These are phyloP conservation scores for Pseudotriccus pelzelni DNA, from an alignment of 2,797 vertebrate species.

Conservation along the genomic window DNA sequence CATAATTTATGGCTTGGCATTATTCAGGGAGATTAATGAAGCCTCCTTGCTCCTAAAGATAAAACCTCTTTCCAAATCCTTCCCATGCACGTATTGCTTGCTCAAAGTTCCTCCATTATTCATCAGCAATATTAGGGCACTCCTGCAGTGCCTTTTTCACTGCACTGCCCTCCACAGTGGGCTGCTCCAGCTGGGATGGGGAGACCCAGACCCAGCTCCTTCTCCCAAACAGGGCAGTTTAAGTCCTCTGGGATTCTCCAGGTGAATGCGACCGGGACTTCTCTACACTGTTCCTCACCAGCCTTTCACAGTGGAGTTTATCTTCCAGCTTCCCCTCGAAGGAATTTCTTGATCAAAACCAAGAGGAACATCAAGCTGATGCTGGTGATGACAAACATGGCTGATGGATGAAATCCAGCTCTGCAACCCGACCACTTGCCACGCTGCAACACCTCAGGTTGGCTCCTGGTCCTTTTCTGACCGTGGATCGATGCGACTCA, in stretches of 20 bases:
- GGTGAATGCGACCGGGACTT: not conserved
- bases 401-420: not conserved
- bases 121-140: not conserved
- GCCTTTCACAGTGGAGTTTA: not conserved
- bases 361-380: not conserved
- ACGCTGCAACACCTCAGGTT: not conserved
- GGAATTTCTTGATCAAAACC: not conserved
- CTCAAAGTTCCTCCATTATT: conserved; percentile 22
- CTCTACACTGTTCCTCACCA: not conserved
- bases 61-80: not conserved
- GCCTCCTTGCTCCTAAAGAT: conserved; percentile 16
- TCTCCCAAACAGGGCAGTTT: not conserved
- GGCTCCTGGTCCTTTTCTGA: not conserved
- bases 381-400: not conserved
- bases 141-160: not conserved
- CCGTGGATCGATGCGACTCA: accelerated
- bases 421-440: accelerated
- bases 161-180: not conserved
- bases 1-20: conserved; percentile 12
- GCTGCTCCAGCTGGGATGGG: not conserved
- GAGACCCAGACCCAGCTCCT: not conserved
- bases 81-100: not conserved
- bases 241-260: not conserved
- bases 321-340: not conserved
- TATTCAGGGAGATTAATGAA: conserved; percentile 37